phyloP scores from a whole-genome alignment of 2,888 invertebrate species.

The Ashinkailepas kermadecensis region DNA sequence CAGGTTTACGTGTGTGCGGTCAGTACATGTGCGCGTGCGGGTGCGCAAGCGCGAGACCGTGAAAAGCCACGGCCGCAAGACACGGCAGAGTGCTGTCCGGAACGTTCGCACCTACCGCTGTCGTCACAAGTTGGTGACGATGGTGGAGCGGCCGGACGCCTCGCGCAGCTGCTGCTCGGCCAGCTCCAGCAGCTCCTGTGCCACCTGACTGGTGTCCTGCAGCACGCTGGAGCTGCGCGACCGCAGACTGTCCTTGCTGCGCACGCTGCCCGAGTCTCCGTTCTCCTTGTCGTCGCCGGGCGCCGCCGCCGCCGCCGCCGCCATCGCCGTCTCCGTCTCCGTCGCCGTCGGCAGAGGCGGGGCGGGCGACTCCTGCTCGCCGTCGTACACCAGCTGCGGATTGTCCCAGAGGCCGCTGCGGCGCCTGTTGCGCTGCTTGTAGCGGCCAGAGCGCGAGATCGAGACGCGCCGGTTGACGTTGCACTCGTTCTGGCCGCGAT shows the following conservation, averaged over 20 bases:
- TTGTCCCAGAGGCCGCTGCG: conserved; percentile 26
- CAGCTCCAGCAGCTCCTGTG: conserved; percentile 12
- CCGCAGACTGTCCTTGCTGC: conserved; percentile 12
- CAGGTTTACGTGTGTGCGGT: too few species aligned
- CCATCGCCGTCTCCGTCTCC: neutral
- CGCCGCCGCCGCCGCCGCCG: neutral
- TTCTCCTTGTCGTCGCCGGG: neutral
- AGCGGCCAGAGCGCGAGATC: conserved; percentile 28
- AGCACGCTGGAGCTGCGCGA: conserved; percentile 12
- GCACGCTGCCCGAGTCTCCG: conserved; percentile 3
- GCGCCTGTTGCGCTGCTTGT: conserved; percentile 28
- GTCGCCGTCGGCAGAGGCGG: neutral
- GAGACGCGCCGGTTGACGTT: conserved; percentile 26
- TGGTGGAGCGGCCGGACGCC: neutral
- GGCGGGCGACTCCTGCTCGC: neutral
- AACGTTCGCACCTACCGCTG: too few species aligned
- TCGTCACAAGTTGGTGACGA: conserved; percentile 17
- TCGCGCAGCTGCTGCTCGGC: conserved; percentile 6
- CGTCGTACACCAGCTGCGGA: neutral
- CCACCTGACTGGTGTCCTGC: conserved; percentile 2
- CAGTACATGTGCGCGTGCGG: too few species aligned
- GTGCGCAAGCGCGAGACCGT: too few species aligned
- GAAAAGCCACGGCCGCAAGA: too few species aligned
- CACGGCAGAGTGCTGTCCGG: too few species aligned
- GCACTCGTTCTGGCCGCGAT: conserved; percentile 21